These are phyloP conservation scores for Kuschelorhynchus macadamiae DNA, from an alignment of 2,888 invertebrate genomes.

Conservation along the genomic window DNA sequence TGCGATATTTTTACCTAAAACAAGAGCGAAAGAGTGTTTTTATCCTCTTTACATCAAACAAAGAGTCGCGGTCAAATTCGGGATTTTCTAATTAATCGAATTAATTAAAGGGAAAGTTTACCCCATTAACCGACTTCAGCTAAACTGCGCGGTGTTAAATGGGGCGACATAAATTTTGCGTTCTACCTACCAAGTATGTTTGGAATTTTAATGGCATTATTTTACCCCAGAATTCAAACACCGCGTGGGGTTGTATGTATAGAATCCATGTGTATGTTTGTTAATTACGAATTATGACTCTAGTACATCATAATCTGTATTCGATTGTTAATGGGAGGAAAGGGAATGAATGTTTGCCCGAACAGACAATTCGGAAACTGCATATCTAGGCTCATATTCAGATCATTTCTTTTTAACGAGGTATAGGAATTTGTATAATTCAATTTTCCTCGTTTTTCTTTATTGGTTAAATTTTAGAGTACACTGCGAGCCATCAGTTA, in stretches of 20 bases:
- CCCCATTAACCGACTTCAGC: conserved; percentile 31
- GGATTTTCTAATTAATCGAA: conserved; percentile 34
- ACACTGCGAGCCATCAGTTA: no score
- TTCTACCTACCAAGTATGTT: conserved; percentile 37
- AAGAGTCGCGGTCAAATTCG: conserved; percentile 10
- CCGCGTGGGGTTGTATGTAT: conserved; percentile 20
- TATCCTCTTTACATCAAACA: no score
- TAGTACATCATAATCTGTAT: conserved; percentile 25
- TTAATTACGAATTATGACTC: conserved; percentile 35
- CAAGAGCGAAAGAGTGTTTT: no score
- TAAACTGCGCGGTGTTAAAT: conserved; percentile 36
- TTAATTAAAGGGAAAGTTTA: conserved; percentile 29
- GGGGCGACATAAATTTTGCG: conserved; percentile 33
- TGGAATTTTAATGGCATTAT: conserved; percentile 39
- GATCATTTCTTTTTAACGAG: no score
- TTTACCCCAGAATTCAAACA: conserved; percentile 33
- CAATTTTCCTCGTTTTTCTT: no score
- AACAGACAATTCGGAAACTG: not conserved
- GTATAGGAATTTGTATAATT: no score
- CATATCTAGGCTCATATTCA: not conserved
- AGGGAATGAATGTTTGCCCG: not conserved
- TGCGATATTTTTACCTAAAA: no score
- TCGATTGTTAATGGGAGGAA: conserved; percentile 11
- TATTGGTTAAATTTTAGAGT: no score
- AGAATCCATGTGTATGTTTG: conserved; percentile 26